Evolutionary conservation across 2,888 invertebrate genomes (phyloP).

Genomic region (Lycophotia porphyrea): DNA sequence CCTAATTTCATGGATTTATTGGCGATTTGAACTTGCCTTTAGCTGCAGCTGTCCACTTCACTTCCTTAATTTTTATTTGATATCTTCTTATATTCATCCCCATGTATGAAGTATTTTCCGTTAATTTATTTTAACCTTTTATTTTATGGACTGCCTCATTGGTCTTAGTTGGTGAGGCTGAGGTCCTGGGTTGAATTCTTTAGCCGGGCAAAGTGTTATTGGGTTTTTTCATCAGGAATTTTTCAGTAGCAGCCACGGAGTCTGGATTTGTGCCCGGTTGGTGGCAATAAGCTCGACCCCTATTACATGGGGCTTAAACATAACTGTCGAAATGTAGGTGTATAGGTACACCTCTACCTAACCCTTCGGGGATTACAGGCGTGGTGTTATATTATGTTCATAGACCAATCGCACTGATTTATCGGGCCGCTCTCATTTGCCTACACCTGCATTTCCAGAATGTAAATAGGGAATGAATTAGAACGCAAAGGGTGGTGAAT

Average conservation of each 20-base stretch:
- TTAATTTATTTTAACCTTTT: not conserved
- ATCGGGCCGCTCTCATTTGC: constrained; percentile 77
- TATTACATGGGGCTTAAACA: not conserved
- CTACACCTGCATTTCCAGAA: constrained; percentile 73
- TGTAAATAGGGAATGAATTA: constrained; percentile 68
- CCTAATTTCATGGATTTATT: not conserved
- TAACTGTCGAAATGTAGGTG: not conserved
- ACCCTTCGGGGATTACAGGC: not conserved
- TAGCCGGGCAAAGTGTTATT: no score
- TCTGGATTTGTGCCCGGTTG: not conserved
- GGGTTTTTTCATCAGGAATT: no score
- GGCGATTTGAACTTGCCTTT: no score
- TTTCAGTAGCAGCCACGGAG: not conserved
- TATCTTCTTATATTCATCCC: no score
- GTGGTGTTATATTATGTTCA: not conserved
- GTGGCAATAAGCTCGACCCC: not conserved
- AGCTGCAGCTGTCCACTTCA: no score
- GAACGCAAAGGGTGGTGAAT: constrained; percentile 55
- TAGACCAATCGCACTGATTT: constrained; percentile 80
- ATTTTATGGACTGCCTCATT: constrained; percentile 59
- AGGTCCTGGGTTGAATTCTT: no score
- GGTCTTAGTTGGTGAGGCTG: no score
- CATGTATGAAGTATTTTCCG: not conserved
- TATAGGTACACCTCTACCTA: not conserved
- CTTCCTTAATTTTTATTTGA: no score